Evolutionary conservation across 1,140 invertebrate genomes (phyloP), one percentile per base, ranked within the genome.

Genomic region (Solen grandis): DNA sequence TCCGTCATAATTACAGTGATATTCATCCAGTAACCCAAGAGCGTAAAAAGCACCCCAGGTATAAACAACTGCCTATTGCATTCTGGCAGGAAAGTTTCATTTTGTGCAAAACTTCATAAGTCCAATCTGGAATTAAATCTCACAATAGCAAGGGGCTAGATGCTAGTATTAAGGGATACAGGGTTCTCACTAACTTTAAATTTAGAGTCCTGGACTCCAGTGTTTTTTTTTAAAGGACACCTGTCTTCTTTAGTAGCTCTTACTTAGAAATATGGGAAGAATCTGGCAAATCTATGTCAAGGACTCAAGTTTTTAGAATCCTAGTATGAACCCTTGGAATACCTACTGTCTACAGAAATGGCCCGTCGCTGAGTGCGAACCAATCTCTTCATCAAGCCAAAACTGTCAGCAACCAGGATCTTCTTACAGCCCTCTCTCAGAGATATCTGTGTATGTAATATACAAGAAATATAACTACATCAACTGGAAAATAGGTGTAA

Each of bases 381-480:
- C 22, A 97, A 91, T 91, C 95, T 96, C 81, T 97, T 95, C 89
- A 97, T 95, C n/a, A 97, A 92, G 90, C 96, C 95, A 87, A 97
- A 98, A 91, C 97, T 98, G 93, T 99, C 97, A 25, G 94, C 94
- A 0, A 97, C 94, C 4, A 98, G 94, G 82, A 98, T 97, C 89
- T 96, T 95, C 86, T 96, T 96, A 88, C 96, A 97, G 0, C 96
- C 96, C 91, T 97, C 96, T 91, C 97, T 95, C 2, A 98, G 94
- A 16, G 97, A 96, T 46, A 97, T 95, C 93, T 95, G 88, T 54
- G 91, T n/a, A n/a, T n/a, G n/a, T 79, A 41, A 66, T 70, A 81
- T 81, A 81, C 54, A 66, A 75, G 3, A 36, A 52, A 8, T 60
- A 46, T 38, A 46, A 29, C 10, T 19, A 66, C n/a, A 33, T 8